Conservation (phyloP, 2,113 vertebrate genomes). For the Puntigrus tetrazona region DNA sequence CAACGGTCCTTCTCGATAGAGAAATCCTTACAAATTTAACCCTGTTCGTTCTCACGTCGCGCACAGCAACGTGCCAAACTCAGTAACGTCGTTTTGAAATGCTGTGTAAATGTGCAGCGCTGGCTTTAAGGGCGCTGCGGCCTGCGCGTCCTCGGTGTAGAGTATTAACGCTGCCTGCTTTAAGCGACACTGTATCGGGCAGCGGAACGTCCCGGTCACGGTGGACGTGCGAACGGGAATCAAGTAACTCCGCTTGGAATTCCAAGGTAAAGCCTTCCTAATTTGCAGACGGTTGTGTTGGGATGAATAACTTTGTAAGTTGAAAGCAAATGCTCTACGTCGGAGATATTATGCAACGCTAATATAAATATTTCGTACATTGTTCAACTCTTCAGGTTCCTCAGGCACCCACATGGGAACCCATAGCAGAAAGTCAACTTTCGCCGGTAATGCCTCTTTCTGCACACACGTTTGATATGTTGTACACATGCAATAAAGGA, state of each 20-base stretch:
- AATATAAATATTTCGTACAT: not conserved
- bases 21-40: not conserved
- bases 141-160: conserved; percentile 48
- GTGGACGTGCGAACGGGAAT: not conserved
- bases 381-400: conserved; percentile 65
- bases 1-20: too few relatives aligned
- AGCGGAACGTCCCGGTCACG: conserved; percentile 13
- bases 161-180: not conserved
- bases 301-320: not conserved
- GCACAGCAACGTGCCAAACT: not conserved
- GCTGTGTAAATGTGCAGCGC: not conserved
- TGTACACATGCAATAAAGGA: not conserved
- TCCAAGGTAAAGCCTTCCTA: conserved; percentile 63
- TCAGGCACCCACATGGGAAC: conserved; percentile 70
- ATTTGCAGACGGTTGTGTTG: not conserved
- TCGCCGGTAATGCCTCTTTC: conserved; percentile 65
- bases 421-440: conserved; percentile 65
- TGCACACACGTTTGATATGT: not conserved
- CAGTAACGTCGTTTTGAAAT: not conserved
- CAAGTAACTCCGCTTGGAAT: conserved; percentile 44
- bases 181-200: not conserved
- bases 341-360: not conserved
- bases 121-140: not conserved
- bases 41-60: not conserved
- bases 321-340: not conserved